These are phyloP conservation scores for Pseudomyrmex sp. DNA, from an alignment of 1,140 invertebrate species.

Conservation along the genomic window DNA sequence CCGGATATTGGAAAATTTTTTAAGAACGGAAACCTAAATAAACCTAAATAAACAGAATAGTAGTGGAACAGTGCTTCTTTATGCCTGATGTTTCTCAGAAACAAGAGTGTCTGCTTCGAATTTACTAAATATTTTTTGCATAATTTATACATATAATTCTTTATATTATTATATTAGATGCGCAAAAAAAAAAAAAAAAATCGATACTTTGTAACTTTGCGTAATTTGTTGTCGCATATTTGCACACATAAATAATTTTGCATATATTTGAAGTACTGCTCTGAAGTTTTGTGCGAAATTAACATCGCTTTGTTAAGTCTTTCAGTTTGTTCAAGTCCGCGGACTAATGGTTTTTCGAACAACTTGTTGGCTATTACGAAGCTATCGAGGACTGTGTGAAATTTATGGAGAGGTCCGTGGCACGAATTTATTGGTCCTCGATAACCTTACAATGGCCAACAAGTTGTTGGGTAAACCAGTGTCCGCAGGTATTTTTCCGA, in stretches of 20 bases:
- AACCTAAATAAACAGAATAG: no score
- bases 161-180: no score
- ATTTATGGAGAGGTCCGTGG: slow-evolving; percentile 77
- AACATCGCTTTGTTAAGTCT: slow-evolving; percentile 1
- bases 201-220: background rate
- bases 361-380: slow-evolving; percentile 84
- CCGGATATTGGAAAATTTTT: background rate
- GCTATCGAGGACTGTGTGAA: slow-evolving; percentile 83
- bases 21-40: no score
- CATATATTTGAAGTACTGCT: background rate
- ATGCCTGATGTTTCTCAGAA: background rate
- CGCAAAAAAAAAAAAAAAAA: no score
- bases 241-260: background rate
- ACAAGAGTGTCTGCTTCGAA: background rate
- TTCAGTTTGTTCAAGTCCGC: background rate
- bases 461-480: slow-evolving; percentile 83
- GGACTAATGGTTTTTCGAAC: slow-evolving; percentile 78
- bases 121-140: background rate
- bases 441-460: slow-evolving; percentile 83
- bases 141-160: slow-evolving; percentile 4
- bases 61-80: no score
- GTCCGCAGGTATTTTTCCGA: slow-evolving; percentile 13
- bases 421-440: slow-evolving; percentile 83
- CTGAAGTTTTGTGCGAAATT: background rate
- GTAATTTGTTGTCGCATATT: background rate